Conservation (phyloP, 2,888 invertebrate genomes). For the Bombyx huttoni region DNA sequence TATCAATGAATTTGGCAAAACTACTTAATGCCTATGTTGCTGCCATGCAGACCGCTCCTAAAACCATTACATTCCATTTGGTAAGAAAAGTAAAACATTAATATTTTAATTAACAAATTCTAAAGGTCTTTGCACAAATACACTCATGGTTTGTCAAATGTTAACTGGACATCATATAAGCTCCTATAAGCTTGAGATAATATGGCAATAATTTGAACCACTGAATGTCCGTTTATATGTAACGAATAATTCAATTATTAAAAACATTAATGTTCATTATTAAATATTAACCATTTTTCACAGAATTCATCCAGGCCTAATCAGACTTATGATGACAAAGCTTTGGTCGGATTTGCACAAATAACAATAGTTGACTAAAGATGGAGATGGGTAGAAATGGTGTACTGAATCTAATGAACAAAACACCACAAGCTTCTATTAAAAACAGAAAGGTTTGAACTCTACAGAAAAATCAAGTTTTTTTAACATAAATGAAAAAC, state of each 20-base stretch:
- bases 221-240: no score
- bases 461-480: no score
- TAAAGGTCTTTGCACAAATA: background rate
- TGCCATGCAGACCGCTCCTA: constrained; percentile 5
- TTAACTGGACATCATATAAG: no score
- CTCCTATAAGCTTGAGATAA: no score
- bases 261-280: no score
- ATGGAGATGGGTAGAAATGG: no score
- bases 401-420: no score
- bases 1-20: constrained; percentile 34
- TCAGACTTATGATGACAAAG: constrained; percentile 93
- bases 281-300: constrained; percentile 37
- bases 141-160: background rate
- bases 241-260: no score
- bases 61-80: constrained; percentile 46
- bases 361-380: constrained; percentile 88
- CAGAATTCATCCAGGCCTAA: constrained; percentile 78
- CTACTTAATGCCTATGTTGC: constrained; percentile 23
- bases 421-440: no score
- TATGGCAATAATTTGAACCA: no score
- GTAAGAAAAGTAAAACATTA: constrained; percentile 19
- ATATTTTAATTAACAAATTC: background rate
- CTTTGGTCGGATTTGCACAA: constrained; percentile 96
- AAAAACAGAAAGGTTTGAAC: no score
- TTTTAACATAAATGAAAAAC: no score